Evolutionary conservation across 2,888 invertebrate genomes (phyloP), one percentile per base, ranked within the genome.

Genomic region (Temnothorax ravouxi): DNA sequence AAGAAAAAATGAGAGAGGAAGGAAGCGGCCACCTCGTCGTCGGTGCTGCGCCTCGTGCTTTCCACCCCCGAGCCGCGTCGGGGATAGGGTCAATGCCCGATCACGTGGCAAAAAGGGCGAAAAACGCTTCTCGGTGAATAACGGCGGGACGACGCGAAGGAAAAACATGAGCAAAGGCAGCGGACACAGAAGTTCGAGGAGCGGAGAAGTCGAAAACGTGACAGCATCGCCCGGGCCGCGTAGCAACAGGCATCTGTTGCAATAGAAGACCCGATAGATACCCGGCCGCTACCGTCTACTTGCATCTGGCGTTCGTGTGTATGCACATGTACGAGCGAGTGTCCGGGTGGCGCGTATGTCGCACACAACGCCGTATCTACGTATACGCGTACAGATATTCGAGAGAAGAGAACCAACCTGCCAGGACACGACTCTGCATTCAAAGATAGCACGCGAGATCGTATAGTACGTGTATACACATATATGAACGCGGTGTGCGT

Each of bases 181-280:
- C 83, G 76, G 38, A 86, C 86, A 86, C 84, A 84, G 64, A 81
- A 74, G 79, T 82, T 50, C 82, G 82, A 82, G 56, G 56, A 77
- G 79, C 64, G 66, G 38, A 64, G 76, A 82, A 80, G 67, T 89
- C 89, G 89, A 91, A 91, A 91, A 88, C 86, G 87, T 85, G 87
- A 86, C 87, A 88, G 89, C 89, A 88, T 92, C 89, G 88, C 86
- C 90, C 88, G 90, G 91, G 89, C 93, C 91, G 92, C 93, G 93
- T 94, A 94, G 94, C 94, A 94, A 94, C 94, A 94, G 94, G 93
- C 94, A 93, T 94, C 94, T 93, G 93, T 93, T 93, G 94, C 93
- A 91, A 93, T 92, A 92, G 91, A 92, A 91, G 91, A 91, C 88
- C 80, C 93, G 92, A 92, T 93, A 92, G 93, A 94, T 93, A 91